Evolutionary conservation across 2,888 invertebrate genomes (phyloP).

Genomic region (Erpobdella octoculata): DNA sequence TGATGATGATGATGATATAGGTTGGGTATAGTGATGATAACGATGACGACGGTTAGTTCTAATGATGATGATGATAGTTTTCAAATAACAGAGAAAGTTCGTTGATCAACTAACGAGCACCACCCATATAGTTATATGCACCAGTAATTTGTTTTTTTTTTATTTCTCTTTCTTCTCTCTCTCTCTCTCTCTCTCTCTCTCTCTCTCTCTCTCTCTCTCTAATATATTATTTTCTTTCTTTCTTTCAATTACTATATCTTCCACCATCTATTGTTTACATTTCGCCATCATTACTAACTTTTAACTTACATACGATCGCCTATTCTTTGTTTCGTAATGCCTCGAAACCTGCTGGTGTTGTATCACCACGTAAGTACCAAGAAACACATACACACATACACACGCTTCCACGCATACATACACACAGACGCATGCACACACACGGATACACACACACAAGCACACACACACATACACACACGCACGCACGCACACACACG

Average conservation of each 20-base stretch:
- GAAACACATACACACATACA: conserved; percentile 2
- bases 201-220: not conserved
- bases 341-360: too few species aligned
- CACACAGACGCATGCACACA: not conserved
- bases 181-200: conserved; percentile 1
- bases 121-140: too few species aligned
- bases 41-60: not conserved
- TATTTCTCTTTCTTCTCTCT: not conserved
- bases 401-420: not conserved
- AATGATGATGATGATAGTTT: not conserved
- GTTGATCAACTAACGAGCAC: too few species aligned
- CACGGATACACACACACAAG: not conserved
- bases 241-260: not conserved
- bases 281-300: too few species aligned
- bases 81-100: not conserved
- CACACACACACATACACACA: not conserved
- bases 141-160: not conserved
- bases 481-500: conserved; percentile 3
- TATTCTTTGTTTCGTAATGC: too few species aligned
- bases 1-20: not conserved
- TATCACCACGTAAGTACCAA: not conserved
- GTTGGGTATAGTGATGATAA: not conserved
- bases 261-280: too few species aligned
- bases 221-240: not conserved
- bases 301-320: too few species aligned